Conservation (phyloP, 2,797 vertebrate genomes). For the Coregonus ussuriensis region DNA sequence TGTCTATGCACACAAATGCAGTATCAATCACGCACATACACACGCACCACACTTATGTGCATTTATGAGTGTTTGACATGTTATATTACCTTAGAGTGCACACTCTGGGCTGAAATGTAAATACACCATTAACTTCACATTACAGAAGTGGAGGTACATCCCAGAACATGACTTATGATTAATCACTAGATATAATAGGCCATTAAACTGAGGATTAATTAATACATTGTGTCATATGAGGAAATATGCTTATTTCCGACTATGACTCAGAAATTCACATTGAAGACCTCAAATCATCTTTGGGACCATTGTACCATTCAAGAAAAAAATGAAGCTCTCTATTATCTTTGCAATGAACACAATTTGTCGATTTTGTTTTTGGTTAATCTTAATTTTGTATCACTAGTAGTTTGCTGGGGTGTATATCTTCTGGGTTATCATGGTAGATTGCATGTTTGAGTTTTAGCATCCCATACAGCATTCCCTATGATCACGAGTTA, state of each 20-base stretch:
- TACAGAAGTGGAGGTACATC: conserved; percentile 17
- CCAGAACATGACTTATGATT: conserved; percentile 14
- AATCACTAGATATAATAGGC: conserved; percentile 5
- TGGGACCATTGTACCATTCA: neutral
- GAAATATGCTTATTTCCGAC: neutral
- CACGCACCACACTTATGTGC: neutral
- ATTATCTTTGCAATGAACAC: neutral
- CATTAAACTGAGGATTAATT: neutral
- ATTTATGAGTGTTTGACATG: neutral
- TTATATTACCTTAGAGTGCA: neutral
- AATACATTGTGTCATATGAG: neutral
- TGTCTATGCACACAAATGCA: neutral
- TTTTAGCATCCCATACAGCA: neutral
- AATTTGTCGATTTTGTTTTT: neutral
- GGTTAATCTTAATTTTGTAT: neutral
- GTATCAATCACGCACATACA: neutral
- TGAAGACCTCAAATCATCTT: neutral
- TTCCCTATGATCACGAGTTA: conserved; percentile 4
- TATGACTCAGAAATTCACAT: neutral
- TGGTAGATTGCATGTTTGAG: neutral
- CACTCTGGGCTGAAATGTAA: conserved; percentile 17
- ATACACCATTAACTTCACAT: conserved; percentile 14
- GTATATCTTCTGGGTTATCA: neutral
- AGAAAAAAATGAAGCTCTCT: neutral
- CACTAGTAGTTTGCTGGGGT: neutral